Evolutionary conservation across 2,888 invertebrate genomes (phyloP).

Genomic region (Machimus rusticus): DNA sequence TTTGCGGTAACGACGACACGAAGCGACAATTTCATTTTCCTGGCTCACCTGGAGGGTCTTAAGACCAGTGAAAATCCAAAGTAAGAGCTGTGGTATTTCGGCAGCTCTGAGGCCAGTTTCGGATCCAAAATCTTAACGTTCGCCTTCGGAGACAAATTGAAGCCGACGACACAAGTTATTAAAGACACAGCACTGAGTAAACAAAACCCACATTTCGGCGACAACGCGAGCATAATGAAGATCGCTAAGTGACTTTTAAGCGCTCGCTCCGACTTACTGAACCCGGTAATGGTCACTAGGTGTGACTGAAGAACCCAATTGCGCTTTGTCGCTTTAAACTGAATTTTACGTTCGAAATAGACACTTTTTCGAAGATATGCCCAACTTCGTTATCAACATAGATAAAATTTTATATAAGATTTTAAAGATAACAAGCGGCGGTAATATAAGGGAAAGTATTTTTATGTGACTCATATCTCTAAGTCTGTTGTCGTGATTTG

Average conservation of each 20-base stretch:
- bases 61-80: constrained; percentile 59
- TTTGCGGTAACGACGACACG: background rate
- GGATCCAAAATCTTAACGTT: constrained; percentile 55
- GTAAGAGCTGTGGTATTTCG: constrained; percentile 57
- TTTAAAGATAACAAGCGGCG: background rate
- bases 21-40: background rate
- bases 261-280: background rate
- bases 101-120: constrained; percentile 51
- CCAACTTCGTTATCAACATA: background rate
- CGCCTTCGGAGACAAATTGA: constrained; percentile 58
- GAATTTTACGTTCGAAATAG: background rate
- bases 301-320: background rate
- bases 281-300: background rate
- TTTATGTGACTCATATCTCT: background rate
- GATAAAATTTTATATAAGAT: background rate
- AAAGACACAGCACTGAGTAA: background rate
- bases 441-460: background rate
- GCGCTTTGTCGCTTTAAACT: background rate
- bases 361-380: background rate
- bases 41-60: constrained; percentile 56
- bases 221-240: background rate
- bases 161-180: constrained; percentile 49
- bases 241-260: background rate
- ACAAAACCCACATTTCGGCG: background rate
- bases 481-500: background rate